These are phyloP conservation scores for Amblyraja radiata DNA, from an alignment of 2,797 vertebrate species.

Conservation along the genomic window DNA sequence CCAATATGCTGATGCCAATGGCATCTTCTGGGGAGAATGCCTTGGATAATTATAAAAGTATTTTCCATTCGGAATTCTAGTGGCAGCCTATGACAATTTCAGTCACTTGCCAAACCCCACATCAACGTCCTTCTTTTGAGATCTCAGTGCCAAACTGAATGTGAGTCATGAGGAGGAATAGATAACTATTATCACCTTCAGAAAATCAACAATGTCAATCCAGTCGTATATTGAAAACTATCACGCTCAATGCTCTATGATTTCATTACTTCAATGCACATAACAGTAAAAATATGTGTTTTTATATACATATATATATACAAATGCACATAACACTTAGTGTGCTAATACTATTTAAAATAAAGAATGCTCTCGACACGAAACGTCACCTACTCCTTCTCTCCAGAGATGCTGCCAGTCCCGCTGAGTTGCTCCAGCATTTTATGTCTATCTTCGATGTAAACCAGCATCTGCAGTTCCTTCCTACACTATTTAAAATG, in stretches of 20 bases:
- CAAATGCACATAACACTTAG: not conserved
- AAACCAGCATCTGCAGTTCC: no score
- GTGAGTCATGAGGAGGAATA: not conserved
- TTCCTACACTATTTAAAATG: no score
- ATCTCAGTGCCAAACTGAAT: not conserved
- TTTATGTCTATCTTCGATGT: no score
- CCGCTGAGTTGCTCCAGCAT: no score
- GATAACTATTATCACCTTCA: not conserved
- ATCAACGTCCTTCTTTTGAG: no score
- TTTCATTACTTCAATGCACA: not conserved
- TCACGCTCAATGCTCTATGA: not conserved
- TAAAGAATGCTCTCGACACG: no score
- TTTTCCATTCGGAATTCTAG: not conserved
- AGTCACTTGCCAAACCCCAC: no score
- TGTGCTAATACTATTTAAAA: not conserved
- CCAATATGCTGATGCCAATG: not conserved
- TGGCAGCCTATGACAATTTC: not conserved
- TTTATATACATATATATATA: no score
- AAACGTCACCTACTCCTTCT: no score
- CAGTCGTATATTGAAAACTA: not conserved
- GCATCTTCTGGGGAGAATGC: not conserved
- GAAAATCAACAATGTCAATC: not conserved
- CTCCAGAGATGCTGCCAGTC: no score
- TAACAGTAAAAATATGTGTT: not conserved
- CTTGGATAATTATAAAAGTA: not conserved